A percentile compares a stretch with the other conserved stretches of the same genome.
Conservation (phyloP, 35 echinoderm and acorn worm species). For the Diadema setosum region DNA sequence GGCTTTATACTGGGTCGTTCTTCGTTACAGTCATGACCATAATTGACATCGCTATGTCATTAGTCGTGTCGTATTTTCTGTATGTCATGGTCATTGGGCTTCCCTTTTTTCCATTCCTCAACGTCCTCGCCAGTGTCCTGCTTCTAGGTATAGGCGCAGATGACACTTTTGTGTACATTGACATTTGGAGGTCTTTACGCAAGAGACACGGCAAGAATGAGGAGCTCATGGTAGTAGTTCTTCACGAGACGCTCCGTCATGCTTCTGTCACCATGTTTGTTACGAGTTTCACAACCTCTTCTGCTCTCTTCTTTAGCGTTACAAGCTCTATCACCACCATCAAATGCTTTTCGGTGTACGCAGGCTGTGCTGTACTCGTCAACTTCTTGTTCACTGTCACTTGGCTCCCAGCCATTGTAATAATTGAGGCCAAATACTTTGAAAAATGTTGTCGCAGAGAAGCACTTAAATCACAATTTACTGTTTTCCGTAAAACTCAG, state of each 20-base stretch:
- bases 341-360: conserved; percentile 27
- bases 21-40: conserved; percentile 48
- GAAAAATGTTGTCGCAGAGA: not conserved
- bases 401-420: conserved; percentile 39
- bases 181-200: conserved; percentile 23
- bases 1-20: conserved; percentile 37
- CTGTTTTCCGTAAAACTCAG: too few species aligned
- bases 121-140: not conserved
- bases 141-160: conserved; percentile 46
- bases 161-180: conserved; percentile 53
- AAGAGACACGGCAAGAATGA: not conserved
- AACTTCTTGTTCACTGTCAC: conserved; percentile 51
- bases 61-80: conserved; percentile 36
- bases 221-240: not conserved
- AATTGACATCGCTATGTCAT: conserved; percentile 25
- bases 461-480: not conserved
- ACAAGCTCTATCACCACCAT: conserved; percentile 45
- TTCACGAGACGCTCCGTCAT: conserved; percentile 29
- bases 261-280: conserved; percentile 58
- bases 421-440: conserved; percentile 16
- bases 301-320: conserved; percentile 38
- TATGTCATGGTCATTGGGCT: conserved; percentile 14
- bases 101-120: conserved; percentile 50
- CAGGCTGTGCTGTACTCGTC: conserved; percentile 23
- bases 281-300: conserved; percentile 51